phyloP scores from a whole-genome alignment of 2,113 vertebrate species.

The Sitta europaea region DNA sequence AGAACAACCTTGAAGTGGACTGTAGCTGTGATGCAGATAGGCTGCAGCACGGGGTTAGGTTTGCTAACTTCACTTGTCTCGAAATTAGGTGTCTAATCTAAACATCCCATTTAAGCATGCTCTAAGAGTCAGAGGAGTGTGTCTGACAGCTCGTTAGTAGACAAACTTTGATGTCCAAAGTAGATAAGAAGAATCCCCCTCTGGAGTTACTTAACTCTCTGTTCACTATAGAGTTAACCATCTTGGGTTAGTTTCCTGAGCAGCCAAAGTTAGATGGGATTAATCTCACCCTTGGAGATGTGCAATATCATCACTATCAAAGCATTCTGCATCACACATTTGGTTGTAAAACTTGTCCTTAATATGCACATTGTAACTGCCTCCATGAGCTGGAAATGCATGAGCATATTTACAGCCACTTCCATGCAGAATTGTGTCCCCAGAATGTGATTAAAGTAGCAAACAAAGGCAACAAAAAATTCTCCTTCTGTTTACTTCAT shows the following conservation, averaged over 20 bases:
- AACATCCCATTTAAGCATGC: neutral
- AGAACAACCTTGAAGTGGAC: accelerated
- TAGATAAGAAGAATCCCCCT: neutral
- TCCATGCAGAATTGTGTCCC: neutral
- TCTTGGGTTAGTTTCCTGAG: neutral
- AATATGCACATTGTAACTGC: neutral
- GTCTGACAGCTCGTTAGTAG: neutral
- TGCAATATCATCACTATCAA: neutral
- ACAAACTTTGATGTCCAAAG: neutral
- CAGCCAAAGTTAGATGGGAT: neutral
- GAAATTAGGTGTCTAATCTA: neutral
- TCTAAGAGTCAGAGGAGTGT: neutral
- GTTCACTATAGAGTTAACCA: neutral
- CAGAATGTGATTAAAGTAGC: neutral
- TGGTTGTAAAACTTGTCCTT: neutral
- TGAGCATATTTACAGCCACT: neutral
- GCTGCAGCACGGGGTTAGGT: neutral
- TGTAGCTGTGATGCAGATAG: neutral
- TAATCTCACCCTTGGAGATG: neutral
- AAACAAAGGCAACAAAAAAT: neutral
- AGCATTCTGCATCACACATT: neutral
- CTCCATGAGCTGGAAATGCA: neutral
- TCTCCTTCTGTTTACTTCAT: neutral
- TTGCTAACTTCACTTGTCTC: neutral
- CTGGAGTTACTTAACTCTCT: neutral